Evolutionary conservation across 2,113 vertebrate genomes (phyloP), one percentile per base, ranked within the genome.

Genomic region (Dipodomys merriami): DNA sequence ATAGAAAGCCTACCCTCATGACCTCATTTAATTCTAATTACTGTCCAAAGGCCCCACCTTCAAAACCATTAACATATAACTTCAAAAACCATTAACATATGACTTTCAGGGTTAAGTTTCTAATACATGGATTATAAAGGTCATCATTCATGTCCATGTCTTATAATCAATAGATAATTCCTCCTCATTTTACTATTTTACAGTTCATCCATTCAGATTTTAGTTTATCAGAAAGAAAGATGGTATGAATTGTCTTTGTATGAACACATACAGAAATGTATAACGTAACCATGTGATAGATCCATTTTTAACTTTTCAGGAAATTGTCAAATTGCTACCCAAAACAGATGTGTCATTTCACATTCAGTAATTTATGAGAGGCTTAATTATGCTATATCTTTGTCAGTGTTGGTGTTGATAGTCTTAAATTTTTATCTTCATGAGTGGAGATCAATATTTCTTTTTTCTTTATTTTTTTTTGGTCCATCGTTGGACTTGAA

Each of bases 341-440:
- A 82, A 78, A 90, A 65, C 12, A 23, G 8, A 74, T 74, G 9
- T 69, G 30, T 15, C 57, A 83, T 53, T 76, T 85, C 86, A 65
- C 29, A 44, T 91, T 93, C 33, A 76, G 2, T 15, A 53, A 30
- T 81, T 73, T 72, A 7, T 90, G 53, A 90, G 16, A 90, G 67
- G 2, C 82, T 57, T 68, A 57, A n/a, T 71, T 81, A 46, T 92
- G 69, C 57, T 39, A 16, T 79, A 67, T 71, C 67, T 30, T 86
- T 93, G 39, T 44, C 71, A 73, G 65, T 27, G 62, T 91, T 82
- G 64, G 2, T 89, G n/a, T 8, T 95, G 65, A 83, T 18, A 33
- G 25, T 85, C 76, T 88, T 80, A 72, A 60, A 30, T 81, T 49
- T 88, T 90, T 81, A 53, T 82, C 86, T 91, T 92, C 16, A 57